Evolutionary conservation across 2,888 invertebrate species (phyloP).

Genomic region (Diaprepes abbreviatus): DNA sequence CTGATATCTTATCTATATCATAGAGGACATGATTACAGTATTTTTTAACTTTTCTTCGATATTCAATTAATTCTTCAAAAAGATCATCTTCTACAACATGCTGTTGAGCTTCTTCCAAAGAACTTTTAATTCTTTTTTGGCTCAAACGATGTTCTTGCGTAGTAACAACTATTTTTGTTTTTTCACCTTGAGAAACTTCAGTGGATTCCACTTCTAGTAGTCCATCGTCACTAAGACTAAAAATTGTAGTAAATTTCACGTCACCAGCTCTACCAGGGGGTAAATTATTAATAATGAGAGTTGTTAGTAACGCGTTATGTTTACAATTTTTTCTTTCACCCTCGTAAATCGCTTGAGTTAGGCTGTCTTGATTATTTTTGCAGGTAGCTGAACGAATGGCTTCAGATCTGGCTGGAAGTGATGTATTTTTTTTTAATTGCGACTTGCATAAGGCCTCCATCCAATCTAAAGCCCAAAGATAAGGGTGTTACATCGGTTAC

Average conservation of each 20-base stretch:
- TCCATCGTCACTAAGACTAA: constrained; percentile 50
- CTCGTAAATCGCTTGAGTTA: constrained; percentile 45
- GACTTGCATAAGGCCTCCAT: constrained; percentile 45
- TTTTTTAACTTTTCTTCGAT: too few relatives aligned
- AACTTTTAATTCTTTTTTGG: constrained; percentile 42
- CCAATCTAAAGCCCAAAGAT: constrained; percentile 49
- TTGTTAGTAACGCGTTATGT: constrained; percentile 47
- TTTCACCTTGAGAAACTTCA: constrained; percentile 38
- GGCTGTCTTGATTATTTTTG: constrained; percentile 40
- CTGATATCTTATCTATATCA: too few relatives aligned
- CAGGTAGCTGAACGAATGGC: constrained; percentile 25
- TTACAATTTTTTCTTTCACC: constrained; percentile 50
- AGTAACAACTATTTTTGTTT: constrained; percentile 44
- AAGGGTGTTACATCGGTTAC: constrained; percentile 53
- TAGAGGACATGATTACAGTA: too few relatives aligned
- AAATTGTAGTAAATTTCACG: constrained; percentile 37
- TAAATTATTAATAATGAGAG: constrained; percentile 37
- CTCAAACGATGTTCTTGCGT: constrained; percentile 41
- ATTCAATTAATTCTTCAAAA: too few relatives aligned
- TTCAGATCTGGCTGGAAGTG: constrained; percentile 35
- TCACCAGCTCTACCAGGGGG: constrained; percentile 49
- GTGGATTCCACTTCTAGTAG: constrained; percentile 48
- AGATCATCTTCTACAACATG: too few relatives aligned
- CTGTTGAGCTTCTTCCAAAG: constrained; percentile 36
- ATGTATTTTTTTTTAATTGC: constrained; percentile 49